phyloP scores from a whole-genome alignment of 2,113 vertebrate genomes.

The Syngnathoides biaculeatus region DNA sequence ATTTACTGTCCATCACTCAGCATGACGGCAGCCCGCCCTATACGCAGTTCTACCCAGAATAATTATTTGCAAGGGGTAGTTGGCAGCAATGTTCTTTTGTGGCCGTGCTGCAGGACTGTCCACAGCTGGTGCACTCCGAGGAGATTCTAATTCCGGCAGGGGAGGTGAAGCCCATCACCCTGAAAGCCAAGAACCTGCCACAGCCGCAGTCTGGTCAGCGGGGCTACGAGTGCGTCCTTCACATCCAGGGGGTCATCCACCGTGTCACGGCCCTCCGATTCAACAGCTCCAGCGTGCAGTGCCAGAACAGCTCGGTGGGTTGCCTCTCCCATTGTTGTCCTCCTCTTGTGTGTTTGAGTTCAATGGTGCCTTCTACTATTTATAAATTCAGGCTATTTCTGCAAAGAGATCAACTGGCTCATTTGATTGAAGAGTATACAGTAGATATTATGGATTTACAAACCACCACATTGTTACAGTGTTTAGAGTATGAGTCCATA shows the following conservation, averaged over 20 bases:
- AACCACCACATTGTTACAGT: not conserved
- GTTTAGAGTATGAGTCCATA: not conserved
- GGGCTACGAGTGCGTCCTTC: conserved; percentile 94
- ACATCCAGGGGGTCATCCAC: conserved; percentile 86
- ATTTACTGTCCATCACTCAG: not conserved
- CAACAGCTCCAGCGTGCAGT: conserved; percentile 98
- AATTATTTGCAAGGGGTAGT: conserved; percentile 2
- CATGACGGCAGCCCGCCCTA: not conserved
- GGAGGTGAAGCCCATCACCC: conserved; percentile 93
- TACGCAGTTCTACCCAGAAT: not conserved
- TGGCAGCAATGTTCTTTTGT: conserved; percentile 3
- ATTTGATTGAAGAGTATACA: not conserved
- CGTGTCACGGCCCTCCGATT: conserved; percentile 93
- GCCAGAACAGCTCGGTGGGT: conserved; percentile 97
- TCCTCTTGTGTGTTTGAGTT: not conserved
- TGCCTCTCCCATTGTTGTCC: not conserved
- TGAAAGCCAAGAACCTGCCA: conserved; percentile 92
- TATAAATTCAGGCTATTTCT: not conserved
- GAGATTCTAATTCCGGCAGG: conserved; percentile 95
- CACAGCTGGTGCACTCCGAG: conserved; percentile 90
- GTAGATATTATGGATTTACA: not conserved
- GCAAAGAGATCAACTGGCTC: not conserved
- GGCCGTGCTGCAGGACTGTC: conserved; percentile 81
- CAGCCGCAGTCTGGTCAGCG: conserved; percentile 96
- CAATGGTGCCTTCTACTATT: not conserved